Percentiles rank a stretch among this genome's conserved stretches.
Evolutionary conservation across 2,888 invertebrate genomes (phyloP).

Genomic region (Euplexia lucipara): DNA sequence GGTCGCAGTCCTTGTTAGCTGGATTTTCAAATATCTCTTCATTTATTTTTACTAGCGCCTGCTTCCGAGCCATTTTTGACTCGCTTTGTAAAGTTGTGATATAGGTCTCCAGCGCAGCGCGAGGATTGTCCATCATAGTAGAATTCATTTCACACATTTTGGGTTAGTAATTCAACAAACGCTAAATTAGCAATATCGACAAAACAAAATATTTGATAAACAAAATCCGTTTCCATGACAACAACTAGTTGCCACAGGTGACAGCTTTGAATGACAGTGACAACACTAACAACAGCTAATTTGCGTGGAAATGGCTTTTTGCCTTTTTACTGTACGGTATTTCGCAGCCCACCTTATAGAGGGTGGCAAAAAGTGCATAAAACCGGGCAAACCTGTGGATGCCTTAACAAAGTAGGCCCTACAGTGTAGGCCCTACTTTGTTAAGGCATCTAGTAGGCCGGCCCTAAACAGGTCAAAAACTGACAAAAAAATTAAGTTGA

Average conservation of each 20-base stretch:
- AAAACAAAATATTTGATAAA: conserved; percentile 74
- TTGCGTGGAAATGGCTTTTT: too few species aligned
- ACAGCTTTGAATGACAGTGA: not conserved
- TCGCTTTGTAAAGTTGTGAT: conserved; percentile 90
- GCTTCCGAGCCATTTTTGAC: conserved; percentile 91
- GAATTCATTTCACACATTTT: conserved; percentile 76
- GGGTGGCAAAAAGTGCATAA: too few species aligned
- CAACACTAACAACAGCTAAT: not conserved
- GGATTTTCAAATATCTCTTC: conserved; percentile 85
- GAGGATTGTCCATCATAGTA: conserved; percentile 79
- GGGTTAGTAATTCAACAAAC: not conserved
- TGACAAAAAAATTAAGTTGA: too few species aligned
- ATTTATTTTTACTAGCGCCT: conserved; percentile 90
- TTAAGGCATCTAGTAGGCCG: too few species aligned
- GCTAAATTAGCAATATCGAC: conserved; percentile 56
- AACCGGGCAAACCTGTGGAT: too few species aligned
- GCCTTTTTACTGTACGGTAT: too few species aligned
- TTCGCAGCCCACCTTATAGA: too few species aligned
- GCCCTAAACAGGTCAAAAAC: too few species aligned
- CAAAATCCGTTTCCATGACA: conserved; percentile 82
- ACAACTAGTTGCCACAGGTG: conserved; percentile 53
- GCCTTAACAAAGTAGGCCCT: too few species aligned
- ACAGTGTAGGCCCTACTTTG: too few species aligned
- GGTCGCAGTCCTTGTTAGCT: conserved; percentile 79
- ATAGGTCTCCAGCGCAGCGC: conserved; percentile 78